Evolutionary conservation across 2,113 vertebrate genomes (phyloP).

Genomic region (Hyaena hyaena): DNA sequence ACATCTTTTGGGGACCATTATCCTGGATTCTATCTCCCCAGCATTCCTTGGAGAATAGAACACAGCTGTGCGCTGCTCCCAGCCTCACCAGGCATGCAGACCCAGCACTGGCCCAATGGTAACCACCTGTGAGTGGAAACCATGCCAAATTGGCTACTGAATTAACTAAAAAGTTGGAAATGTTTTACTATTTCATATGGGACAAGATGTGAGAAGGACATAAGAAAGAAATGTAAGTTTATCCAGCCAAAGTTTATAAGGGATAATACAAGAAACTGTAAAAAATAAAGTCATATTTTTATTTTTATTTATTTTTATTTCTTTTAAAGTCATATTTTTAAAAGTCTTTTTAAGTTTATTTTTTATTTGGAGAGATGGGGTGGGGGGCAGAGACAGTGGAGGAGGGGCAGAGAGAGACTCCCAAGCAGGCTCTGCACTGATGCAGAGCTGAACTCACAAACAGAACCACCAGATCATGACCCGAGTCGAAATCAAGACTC

Average conservation of each 20-base stretch:
- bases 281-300: background rate
- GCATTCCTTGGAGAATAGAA: background rate
- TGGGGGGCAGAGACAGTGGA: no score
- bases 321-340: background rate
- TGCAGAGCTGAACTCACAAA: no score
- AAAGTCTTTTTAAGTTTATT: no score
- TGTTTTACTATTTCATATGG: background rate
- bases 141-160: background rate
- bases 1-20: background rate
- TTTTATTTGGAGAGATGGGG: no score
- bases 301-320: no score
- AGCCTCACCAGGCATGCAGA: background rate
- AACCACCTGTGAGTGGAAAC: no score
- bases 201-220: background rate
- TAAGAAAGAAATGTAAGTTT: background rate
- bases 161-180: background rate
- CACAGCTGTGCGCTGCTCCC: background rate
- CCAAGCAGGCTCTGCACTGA: no score
- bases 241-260: background rate
- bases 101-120: fast-evolving
- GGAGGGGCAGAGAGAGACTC: no score
- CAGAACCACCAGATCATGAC: no score
- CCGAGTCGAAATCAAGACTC: no score
- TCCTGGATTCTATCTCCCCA: background rate
- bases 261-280: background rate